Base-by-base conservation (phyloP, 2,888 invertebrate species). In the Biston stratarius region DNA sequence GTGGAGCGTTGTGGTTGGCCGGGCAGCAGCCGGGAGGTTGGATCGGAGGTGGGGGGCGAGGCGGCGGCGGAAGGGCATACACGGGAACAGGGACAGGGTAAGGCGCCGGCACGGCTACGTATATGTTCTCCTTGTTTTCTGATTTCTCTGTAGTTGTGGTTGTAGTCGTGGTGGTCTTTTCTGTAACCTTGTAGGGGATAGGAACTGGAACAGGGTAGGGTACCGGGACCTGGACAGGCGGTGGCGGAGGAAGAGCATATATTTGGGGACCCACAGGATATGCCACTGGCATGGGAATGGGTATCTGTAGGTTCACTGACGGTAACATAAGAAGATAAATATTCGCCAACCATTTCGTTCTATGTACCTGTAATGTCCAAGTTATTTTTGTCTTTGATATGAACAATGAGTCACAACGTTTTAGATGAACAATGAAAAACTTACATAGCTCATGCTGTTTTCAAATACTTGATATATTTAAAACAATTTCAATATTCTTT, bases 81-180 rank as follows among this genome's bases (percentile, higher is more conserved):
- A 61, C 47, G 12, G 67, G 53, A 10, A 67, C 56, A 15, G 63
- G 63, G 12, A 67, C 60, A 6, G 67, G 67, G 38, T 63, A 63
- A 12, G 67, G 67, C 2, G 60, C 67, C 12, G 63, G 67, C 2
- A 65, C 34, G 3, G 65, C 66, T 5, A 70, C 12, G 44, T 49
- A 64, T 36, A 59, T 15, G 40, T 38, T 40, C 44, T 45, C 6
- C 47, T 38, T 51, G 15, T 48, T n/a, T 34, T 56, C 40, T 10
- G 12, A 5, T 61, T 53, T 60, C 9, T 42, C 24, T 6, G 68
- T 61, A 0, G 68, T 56, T 36, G 58, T 33, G 24, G 60, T 52
- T 14, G 58, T 61, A 2, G 66, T 64, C 15, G 52, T 48, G 38
- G 51, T 33, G 6, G 14, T 36, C 11, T 38, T 38, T 14, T 59